Evolutionary conservation across 2,888 invertebrate species (phyloP), one percentile per base, ranked within the genome.

Genomic region (Harmothoe impar): DNA sequence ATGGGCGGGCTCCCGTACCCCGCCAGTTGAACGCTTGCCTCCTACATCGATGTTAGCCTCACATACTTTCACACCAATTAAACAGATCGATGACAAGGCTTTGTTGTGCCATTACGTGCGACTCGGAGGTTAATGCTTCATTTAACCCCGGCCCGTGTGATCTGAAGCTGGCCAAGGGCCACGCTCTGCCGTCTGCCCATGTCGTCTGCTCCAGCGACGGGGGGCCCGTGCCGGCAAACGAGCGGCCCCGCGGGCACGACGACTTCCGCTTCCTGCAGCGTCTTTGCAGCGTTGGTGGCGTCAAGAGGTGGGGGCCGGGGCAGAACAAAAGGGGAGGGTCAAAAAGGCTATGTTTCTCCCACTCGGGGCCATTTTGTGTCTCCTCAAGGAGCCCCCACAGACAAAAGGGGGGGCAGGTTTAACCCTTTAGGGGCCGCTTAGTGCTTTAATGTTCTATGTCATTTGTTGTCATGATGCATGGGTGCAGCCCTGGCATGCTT

Each of bases 31-130:
- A 31, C 52, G 29, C 31, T 54, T 29, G 86, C 86, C 31, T 54
- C 86, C 54, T 86, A 86, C 86, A 86, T 86, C 54, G 86, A 86
- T 29, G 86, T 33, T 86, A 86, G 86, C 54, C 86, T 86, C 54
- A 29, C 86, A 86, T 52, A 54, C 86, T 86, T 86, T 86, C 86
- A 86, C 86, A 86, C 86, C 86, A 86, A 86, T 86, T 86, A 86
- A 56, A 56, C 86, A 86, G 86, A 86, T 86, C 86, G 86, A 86
- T 86, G 86, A 29, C 86, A 54, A 86, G 86, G 86, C 86, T 86
- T 86, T 86, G 86, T 86, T 86, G 86, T 86, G 86, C 86, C 86
- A 86, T 86, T 86, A 86, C 86, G 54, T 31, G 54, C 5, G 54
- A 29, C 86, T 86, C 54, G 56, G 56, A 86, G 86, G 86, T 86